A percentile compares a stretch with the other conserved stretches of the same genome.
phyloP scores from a whole-genome alignment of 2,888 invertebrate species.

The Drosophila sordidula region DNA sequence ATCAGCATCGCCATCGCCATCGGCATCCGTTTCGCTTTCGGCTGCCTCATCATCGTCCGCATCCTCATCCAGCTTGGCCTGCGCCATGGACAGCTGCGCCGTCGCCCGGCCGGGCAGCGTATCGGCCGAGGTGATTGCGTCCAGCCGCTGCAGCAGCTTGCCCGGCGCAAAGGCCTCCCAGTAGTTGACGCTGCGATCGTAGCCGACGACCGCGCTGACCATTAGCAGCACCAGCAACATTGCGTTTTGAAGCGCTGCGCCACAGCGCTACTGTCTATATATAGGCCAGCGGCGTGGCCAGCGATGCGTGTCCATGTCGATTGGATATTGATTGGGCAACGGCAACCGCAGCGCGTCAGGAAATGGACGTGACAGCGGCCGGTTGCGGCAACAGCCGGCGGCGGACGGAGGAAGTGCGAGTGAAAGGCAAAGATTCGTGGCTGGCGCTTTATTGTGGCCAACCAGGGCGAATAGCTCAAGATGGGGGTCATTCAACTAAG shows the following conservation, averaged over 20 bases:
- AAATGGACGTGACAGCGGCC: slow-evolving; percentile 40
- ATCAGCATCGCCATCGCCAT: slow-evolving; percentile 1
- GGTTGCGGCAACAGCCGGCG: slow-evolving; percentile 37
- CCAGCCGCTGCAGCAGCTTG: slow-evolving; percentile 65
- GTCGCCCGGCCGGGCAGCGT: slow-evolving; percentile 1
- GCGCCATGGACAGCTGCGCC: slow-evolving; percentile 25
- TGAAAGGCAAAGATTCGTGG: slow-evolving; percentile 53
- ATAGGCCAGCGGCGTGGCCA: slow-evolving; percentile 25
- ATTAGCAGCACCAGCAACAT: slow-evolving; percentile 55
- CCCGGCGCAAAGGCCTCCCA: slow-evolving; percentile 73
- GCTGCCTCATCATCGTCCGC: not conserved
- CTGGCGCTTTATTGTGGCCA: slow-evolving; percentile 58
- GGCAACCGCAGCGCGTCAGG: slow-evolving; percentile 50
- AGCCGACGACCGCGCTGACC: slow-evolving; percentile 39
- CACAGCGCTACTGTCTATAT: slow-evolving; percentile 24
- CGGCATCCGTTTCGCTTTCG: slow-evolving; percentile 4
- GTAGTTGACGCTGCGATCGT: slow-evolving; percentile 66
- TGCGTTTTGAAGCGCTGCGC: slow-evolving; percentile 17
- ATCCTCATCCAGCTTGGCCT: slow-evolving; percentile 49
- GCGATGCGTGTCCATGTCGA: slow-evolving; percentile 27
- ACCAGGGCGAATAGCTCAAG: slow-evolving; percentile 50
- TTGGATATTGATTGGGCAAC: slow-evolving; percentile 33
- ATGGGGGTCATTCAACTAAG: slow-evolving; percentile 50
- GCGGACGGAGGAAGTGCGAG: slow-evolving; percentile 59
- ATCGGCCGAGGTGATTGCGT: slow-evolving; percentile 44